Percentiles rank a stretch among this genome's conserved stretches.
Conservation (phyloP, 2,113 vertebrate species). For the Ceyx melanurus region DNA sequence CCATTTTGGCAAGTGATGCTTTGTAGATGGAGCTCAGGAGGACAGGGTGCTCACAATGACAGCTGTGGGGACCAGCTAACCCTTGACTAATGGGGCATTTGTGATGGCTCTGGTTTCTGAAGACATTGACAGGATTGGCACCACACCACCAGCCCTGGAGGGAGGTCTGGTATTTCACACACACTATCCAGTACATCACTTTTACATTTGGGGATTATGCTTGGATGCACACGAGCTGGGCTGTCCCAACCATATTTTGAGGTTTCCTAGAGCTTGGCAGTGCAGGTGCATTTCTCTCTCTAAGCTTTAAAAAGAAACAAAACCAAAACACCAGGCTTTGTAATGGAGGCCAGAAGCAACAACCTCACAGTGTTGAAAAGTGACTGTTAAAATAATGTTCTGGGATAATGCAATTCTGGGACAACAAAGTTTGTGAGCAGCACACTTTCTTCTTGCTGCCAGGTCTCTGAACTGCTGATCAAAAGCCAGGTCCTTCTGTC, state of each 20-base stretch:
- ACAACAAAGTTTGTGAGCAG: not conserved
- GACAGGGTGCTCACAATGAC: not conserved
- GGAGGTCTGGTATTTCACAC: not conserved
- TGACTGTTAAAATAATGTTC: not conserved
- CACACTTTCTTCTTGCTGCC: not conserved
- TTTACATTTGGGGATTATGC: constrained; percentile 19
- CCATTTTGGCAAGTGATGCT: not conserved
- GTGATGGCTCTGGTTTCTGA: constrained; percentile 52
- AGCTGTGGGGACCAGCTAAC: constrained; percentile 56
- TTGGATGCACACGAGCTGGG: not conserved
- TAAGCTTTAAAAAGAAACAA: not conserved
- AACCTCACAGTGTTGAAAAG: not conserved
- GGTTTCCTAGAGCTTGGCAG: not conserved
- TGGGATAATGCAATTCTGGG: not conserved
- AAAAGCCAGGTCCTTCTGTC: constrained; percentile 35
- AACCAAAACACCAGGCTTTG: not conserved
- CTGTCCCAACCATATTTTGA: not conserved
- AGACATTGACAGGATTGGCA: constrained; percentile 57
- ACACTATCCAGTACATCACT: not conserved
- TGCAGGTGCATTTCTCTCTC: not conserved
- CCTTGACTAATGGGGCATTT: constrained; percentile 52
- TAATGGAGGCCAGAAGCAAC: not conserved
- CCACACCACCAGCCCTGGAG: not conserved
- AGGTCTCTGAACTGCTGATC: not conserved
- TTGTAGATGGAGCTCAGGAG: not conserved